A percentile compares a stretch with the other conserved stretches of the same genome.
phyloP scores from a whole-genome alignment of 2,113 vertebrate species.

The Mormoops blainvillei region DNA sequence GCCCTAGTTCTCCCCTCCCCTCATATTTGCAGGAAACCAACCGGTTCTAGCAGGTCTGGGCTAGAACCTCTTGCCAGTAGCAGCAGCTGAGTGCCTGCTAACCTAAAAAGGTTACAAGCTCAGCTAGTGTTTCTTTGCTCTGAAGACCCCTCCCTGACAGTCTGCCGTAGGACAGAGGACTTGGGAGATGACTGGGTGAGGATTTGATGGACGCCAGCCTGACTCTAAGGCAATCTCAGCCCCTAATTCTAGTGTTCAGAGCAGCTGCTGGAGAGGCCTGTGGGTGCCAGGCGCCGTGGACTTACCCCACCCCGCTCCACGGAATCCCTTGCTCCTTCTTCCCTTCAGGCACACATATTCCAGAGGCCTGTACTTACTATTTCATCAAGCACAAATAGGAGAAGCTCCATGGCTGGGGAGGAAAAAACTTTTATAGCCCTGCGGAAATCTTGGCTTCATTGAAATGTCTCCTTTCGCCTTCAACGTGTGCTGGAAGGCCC shows the following conservation, averaged over 20 bases:
- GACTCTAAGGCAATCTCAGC: background rate
- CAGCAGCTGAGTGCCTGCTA: background rate
- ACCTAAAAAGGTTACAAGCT: background rate
- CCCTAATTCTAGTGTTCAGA: background rate
- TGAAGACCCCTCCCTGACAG: background rate
- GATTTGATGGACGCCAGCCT: background rate
- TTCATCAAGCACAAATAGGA: background rate
- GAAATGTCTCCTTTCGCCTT: background rate
- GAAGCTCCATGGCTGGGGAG: background rate
- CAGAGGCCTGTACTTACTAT: background rate
- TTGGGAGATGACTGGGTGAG: background rate
- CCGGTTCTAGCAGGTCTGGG: constrained; percentile 28
- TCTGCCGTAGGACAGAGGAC: background rate
- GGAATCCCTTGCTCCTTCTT: background rate
- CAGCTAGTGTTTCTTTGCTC: background rate
- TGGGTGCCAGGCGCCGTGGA: background rate
- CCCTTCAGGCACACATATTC: background rate
- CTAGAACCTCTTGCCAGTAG: background rate
- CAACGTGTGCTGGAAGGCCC: background rate
- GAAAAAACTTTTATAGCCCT: background rate
- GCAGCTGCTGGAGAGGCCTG: background rate
- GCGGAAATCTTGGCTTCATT: background rate
- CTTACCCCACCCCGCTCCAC: background rate
- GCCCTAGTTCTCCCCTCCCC: background rate
- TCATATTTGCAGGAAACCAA: background rate